These are phyloP conservation scores for Muschampia plurimacula DNA, from an alignment of 2,888 invertebrate species.

Conservation along the genomic window DNA sequence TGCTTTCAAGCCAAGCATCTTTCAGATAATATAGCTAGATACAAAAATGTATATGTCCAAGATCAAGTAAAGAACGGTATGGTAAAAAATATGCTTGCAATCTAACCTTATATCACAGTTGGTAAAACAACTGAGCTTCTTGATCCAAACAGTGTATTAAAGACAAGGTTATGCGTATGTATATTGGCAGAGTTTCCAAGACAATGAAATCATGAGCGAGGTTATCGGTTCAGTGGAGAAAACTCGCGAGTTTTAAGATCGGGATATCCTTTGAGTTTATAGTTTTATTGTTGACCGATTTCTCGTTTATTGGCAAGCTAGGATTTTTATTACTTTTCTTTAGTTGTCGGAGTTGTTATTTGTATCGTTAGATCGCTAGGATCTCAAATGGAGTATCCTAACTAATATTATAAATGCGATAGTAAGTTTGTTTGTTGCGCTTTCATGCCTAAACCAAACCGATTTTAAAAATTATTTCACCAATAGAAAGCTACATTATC, in stretches of 20 bases:
- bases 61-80: too few relatives aligned
- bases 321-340: not conserved
- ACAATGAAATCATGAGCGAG: slow-evolving; percentile 17
- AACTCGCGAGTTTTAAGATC: slow-evolving; percentile 9
- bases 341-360: not conserved
- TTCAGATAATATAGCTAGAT: too few relatives aligned
- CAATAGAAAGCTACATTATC: too few relatives aligned
- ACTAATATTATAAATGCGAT: too few relatives aligned
- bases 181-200: slow-evolving; percentile 11
- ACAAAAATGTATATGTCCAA: too few relatives aligned
- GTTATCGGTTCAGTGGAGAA: slow-evolving; percentile 6
- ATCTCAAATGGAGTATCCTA: too few relatives aligned
- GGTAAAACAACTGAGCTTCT: not conserved
- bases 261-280: slow-evolving; percentile 16
- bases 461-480: too few relatives aligned
- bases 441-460: too few relatives aligned
- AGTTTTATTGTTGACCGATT: slow-evolving; percentile 16
- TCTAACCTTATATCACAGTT: not conserved
- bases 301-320: not conserved
- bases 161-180: slow-evolving; percentile 16
- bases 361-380: not conserved
- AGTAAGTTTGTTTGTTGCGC: too few relatives aligned
- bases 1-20: too few relatives aligned
- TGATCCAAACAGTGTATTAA: slow-evolving; percentile 15
- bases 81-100: too few relatives aligned